Base-by-base conservation (phyloP, 2,113 vertebrate genomes). In the Paratilapia polleni region DNA sequence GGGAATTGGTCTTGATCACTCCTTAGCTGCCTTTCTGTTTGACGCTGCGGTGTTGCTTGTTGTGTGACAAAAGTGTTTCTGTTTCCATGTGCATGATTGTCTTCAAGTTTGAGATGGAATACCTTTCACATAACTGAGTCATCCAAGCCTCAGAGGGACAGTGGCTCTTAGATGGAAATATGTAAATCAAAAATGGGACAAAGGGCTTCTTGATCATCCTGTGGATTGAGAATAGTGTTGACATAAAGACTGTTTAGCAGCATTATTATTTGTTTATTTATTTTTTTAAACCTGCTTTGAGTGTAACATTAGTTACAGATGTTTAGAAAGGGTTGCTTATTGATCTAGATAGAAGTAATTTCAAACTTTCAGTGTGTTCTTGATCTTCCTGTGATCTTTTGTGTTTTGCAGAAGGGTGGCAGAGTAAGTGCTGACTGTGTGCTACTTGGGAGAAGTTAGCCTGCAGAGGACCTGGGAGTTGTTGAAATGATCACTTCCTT, bases 321-420 rank as follows among this genome's bases (percentile, higher is more conserved):
- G 34, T 81, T n/a, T 17, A 14, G 13, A 59, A 76, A 62, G 19
- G 15, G 17, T 56, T 26, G 24, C 36, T 73, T 79, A 22, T 66
- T 64, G 14, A 20, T 60, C 24, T 82, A 31, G 9, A 2, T 31
- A 34, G 4, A 4, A 2, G 0, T 52, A 36, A 75, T 8, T 31
- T 56, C n/a, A 49, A 74, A 63, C 31, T 17, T 76, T 38, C 1
- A 8, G 15, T 43, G 36, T 19, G 8, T 80, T 38, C 10, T 38
- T 47, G 3, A 10, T 43, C 15, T 75, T 57, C 49, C 28, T 70
- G 22, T 19, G 68, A 58, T 76, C 8, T 78, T 49, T 60, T 83
- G 10, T 85, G 22, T 87, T 87, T 87, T 86, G 26, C 86, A 92
- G 91, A 63, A 73, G 5, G 54, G 77, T 47, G 59, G 57, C 38